These are phyloP conservation scores for Cervus canadensis DNA, from an alignment of 2,113 vertebrate species.

Conservation along the genomic window DNA sequence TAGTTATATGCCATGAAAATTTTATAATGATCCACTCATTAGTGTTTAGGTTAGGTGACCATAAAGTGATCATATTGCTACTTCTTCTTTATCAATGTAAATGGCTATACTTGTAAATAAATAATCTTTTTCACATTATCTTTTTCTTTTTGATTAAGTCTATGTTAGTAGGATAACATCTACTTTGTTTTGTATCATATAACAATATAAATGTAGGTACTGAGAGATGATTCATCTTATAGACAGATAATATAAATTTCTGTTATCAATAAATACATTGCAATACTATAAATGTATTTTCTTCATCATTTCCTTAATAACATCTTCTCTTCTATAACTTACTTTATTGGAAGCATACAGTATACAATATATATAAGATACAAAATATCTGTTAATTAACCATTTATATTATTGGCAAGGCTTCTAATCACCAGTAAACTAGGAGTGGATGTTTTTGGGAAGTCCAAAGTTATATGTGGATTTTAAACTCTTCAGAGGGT, in stretches of 20 bases:
- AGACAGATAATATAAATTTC: background rate
- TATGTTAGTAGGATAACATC: background rate
- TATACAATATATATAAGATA: background rate
- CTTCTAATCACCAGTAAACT: background rate
- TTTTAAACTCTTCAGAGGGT: background rate
- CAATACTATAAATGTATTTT: background rate
- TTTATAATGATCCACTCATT: background rate
- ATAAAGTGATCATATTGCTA: background rate
- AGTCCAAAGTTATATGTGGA: background rate
- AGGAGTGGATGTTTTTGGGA: background rate
- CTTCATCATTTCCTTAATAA: background rate
- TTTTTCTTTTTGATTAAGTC: background rate
- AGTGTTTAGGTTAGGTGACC: background rate
- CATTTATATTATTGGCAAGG: background rate
- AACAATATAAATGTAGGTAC: background rate
- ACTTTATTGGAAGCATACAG: background rate
- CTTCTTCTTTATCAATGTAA: background rate
- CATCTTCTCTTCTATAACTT: background rate
- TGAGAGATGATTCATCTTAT: background rate
- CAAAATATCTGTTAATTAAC: background rate
- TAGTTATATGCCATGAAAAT: background rate
- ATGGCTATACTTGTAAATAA: background rate
- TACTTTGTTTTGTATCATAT: background rate
- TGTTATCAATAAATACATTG: background rate
- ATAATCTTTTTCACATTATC: background rate